phyloP scores from a whole-genome alignment of 2,797 vertebrate genomes.

The Oreonectes daqikongensis region DNA sequence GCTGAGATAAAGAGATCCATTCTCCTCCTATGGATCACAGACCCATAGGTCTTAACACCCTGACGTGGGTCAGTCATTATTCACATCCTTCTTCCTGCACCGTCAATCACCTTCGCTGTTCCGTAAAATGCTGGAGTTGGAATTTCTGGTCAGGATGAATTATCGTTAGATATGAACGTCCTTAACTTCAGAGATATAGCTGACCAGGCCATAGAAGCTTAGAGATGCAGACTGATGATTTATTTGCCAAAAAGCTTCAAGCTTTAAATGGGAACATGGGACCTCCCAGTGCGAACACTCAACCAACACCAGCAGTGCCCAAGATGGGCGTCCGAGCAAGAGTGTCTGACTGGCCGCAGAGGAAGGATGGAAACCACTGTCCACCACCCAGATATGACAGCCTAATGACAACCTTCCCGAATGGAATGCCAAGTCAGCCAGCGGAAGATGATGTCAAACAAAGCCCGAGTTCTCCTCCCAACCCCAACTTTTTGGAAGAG shows the following conservation, averaged over 20 bases:
- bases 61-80: constrained; percentile 39
- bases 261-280: constrained; percentile 80
- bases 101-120: constrained; percentile 2
- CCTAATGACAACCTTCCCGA: constrained; percentile 69
- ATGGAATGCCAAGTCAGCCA: constrained; percentile 71
- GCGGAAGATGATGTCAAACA: constrained; percentile 58
- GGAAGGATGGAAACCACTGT: constrained; percentile 79
- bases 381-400: constrained; percentile 72
- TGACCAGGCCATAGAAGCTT: constrained; percentile 56
- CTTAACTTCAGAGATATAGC: constrained; percentile 71
- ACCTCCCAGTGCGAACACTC: constrained; percentile 69
- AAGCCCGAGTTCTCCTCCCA: constrained; percentile 69
- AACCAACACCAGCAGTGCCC: constrained; percentile 82
- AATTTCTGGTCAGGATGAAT: constrained; percentile 52
- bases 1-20: constrained; percentile 43
- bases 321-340: constrained; percentile 88
- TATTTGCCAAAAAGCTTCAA: constrained; percentile 83
- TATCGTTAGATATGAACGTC: constrained; percentile 74
- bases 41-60: constrained; percentile 42
- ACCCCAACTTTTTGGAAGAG: constrained; percentile 74
- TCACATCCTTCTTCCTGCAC: constrained; percentile 22
- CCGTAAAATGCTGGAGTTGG: constrained; percentile 28
- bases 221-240: constrained; percentile 84
- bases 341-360: constrained; percentile 85
- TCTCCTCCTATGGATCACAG: constrained; percentile 55